Evolutionary conservation across 2,797 vertebrate genomes (phyloP), one percentile per base, ranked within the genome.

Genomic region (Mus spretus): DNA sequence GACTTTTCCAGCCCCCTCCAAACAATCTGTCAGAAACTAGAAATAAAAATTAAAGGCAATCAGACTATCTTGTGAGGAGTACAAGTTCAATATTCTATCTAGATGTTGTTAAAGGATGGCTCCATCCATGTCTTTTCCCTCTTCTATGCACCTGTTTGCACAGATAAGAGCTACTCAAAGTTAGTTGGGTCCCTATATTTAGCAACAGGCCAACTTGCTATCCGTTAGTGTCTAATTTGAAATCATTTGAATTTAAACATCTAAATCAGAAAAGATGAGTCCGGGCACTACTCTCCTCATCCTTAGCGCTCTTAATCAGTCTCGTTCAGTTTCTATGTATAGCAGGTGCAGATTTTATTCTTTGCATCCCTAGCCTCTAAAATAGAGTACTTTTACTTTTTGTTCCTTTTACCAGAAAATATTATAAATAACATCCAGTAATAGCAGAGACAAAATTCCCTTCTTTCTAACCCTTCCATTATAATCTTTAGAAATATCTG

Each of bases 171-270:
- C 14, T n/a, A 95, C 96, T 83, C 72, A 12, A 92, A 96, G 96
- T 96, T 95, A 96, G 13, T 65, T 34, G 34, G 97, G 79, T 95
- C 91, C 61, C 61, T 88, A 77, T 96, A 90, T 97, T 97, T 94
- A 93, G 93, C 61, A 98, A 84, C 13, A 96, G 53, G 93, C 95
- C 97, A 80, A 93, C 53, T 95, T 98, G 82, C 96, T 98, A 28
- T 95, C 63, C 88, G 75, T 94, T 98, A 93, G 87, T 85, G 83
- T 59, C 92, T 97, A 94, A 98, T 96, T 96, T 96, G 84, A 97
- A 97, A 94, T 97, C 89, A 97, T 98, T 98, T 98, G 57, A 98
- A 95, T 98, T 97, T 95, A 96, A 95, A 95, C 78, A 96, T 82
- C 8, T 22, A 94, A 97, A 97, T 96, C 95, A 90, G 63, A 97